Evolutionary conservation across 2,888 invertebrate species (phyloP).

Genomic region (Aphodius sticticus): DNA sequence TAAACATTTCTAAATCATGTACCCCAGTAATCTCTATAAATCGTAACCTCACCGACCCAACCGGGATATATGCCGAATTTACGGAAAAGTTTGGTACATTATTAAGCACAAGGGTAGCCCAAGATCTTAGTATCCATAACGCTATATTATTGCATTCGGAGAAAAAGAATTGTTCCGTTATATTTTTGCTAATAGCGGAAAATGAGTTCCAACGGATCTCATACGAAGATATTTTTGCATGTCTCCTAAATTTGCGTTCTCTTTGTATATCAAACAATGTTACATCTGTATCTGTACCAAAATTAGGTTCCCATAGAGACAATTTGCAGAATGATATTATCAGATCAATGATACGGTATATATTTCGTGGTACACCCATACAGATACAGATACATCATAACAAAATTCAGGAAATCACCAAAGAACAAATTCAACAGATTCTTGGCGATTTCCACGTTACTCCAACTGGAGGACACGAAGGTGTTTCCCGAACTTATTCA

Average conservation of each 20-base stretch:
- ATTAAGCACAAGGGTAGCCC: neutral
- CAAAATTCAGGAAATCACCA: neutral
- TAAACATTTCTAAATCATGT: neutral
- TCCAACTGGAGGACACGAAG: slow-evolving; percentile 11
- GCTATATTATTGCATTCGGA: neutral
- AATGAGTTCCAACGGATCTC: neutral
- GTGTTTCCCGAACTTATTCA: slow-evolving; percentile 11
- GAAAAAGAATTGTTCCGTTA: neutral
- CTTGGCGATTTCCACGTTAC: neutral
- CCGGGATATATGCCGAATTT: neutral
- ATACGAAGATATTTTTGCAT: neutral
- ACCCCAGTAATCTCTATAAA: neutral
- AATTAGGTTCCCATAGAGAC: neutral
- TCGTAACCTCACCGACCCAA: neutral
- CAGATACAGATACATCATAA: slow-evolving; percentile 5
- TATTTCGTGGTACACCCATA: neutral
- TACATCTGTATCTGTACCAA: neutral
- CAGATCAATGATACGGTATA: neutral
- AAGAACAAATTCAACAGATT: neutral
- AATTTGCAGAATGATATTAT: neutral
- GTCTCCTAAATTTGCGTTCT: neutral
- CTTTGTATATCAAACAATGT: neutral
- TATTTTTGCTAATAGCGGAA: neutral
- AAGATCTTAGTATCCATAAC: neutral
- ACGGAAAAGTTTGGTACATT: neutral